phyloP scores from a whole-genome alignment of 2,797 vertebrate species.

The Megaceryle alcyon region DNA sequence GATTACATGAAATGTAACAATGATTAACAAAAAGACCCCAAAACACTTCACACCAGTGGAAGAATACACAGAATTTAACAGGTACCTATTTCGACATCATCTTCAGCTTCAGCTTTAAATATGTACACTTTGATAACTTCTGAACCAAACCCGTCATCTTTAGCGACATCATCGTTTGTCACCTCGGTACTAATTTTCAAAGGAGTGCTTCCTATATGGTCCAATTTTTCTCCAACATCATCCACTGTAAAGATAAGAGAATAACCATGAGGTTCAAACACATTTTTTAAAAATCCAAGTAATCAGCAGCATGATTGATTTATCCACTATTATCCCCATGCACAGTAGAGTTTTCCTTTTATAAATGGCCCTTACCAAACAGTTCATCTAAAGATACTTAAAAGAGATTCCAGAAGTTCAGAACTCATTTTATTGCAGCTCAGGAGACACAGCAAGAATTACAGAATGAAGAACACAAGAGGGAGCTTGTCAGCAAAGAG shows the following conservation, averaged over 20 bases:
- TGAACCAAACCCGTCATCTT: slow-evolving; percentile 92
- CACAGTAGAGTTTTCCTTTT: background rate
- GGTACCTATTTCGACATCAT: slow-evolving; percentile 95
- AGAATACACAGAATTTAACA: background rate
- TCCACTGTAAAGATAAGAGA: slow-evolving; percentile 86
- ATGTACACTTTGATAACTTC: slow-evolving; percentile 99
- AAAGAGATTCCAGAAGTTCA: background rate
- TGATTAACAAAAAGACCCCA: background rate
- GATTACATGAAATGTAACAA: background rate
- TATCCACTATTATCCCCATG: background rate
- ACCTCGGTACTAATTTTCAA: slow-evolving; percentile 95
- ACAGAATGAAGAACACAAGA: background rate
- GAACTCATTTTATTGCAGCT: background rate
- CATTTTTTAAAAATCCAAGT: background rate
- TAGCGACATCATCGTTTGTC: slow-evolving; percentile 90
- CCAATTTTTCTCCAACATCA: slow-evolving; percentile 96
- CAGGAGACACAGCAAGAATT: background rate
- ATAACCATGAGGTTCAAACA: slow-evolving; percentile 34
- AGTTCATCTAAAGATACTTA: background rate
- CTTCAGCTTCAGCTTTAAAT: slow-evolving; percentile 98
- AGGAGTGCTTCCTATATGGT: slow-evolving; percentile 91
- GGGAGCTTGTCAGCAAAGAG: background rate
- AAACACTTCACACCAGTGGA: background rate
- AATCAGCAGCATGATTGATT: background rate
- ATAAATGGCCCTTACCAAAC: background rate